A percentile compares a stretch with the other conserved stretches of the same genome.
Conservation (phyloP, 1,140 invertebrate genomes). For the Thaumatotibia leucotreta region DNA sequence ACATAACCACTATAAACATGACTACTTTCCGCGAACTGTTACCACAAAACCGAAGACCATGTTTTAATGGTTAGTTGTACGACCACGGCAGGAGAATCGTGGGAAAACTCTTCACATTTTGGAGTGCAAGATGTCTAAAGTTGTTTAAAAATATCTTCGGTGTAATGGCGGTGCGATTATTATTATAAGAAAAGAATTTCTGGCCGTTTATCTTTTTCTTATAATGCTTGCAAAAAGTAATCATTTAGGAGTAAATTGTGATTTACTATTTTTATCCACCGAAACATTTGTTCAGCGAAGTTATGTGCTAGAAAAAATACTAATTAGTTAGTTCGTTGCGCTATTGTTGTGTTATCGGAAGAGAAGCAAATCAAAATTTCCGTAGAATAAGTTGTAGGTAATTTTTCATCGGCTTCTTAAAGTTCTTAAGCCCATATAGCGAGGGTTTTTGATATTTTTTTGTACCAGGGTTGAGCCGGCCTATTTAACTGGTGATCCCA, state of each 20-base stretch:
- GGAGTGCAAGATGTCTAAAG: conserved; percentile 19
- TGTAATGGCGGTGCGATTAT: conserved; percentile 15
- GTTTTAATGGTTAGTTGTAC: background rate
- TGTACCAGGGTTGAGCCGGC: no score
- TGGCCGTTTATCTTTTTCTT: background rate
- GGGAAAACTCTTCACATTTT: conserved; percentile 45
- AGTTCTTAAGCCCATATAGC: no score
- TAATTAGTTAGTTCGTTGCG: no score
- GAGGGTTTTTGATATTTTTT: no score
- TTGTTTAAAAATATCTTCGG: conserved; percentile 23
- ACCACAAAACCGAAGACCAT: background rate
- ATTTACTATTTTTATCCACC: background rate
- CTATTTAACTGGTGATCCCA: no score
- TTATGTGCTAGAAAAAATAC: no score
- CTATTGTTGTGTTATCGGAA: no score
- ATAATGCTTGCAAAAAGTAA: background rate
- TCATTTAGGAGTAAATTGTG: background rate
- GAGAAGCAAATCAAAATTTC: no score
- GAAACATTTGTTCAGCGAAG: no score
- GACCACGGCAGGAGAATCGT: conserved; percentile 19
- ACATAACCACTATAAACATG: background rate
- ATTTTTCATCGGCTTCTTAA: no score
- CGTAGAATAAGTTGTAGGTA: no score
- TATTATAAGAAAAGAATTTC: conserved; percentile 13
- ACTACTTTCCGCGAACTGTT: background rate